Conservation (phyloP, 2,113 vertebrate genomes). For the Eulemur rufifrons region DNA sequence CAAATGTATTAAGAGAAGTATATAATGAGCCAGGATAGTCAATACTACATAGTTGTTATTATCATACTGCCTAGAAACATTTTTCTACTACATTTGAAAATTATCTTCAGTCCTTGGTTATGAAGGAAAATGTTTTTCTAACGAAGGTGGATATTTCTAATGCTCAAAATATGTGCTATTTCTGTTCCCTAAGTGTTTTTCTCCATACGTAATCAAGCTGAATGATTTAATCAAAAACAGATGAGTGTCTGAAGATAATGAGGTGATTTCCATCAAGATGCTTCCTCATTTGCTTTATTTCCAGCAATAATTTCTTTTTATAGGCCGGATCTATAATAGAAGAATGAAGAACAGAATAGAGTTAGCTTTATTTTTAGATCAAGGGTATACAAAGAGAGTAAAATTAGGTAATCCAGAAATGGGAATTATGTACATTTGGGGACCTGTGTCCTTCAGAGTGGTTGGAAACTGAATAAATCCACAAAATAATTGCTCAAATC, state of each 20-base stretch:
- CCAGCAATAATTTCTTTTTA: neutral
- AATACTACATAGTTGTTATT: neutral
- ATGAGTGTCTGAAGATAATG: neutral
- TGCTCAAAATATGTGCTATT: neutral
- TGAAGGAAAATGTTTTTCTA: neutral
- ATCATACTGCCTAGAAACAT: neutral
- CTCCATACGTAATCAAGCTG: neutral
- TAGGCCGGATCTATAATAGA: neutral
- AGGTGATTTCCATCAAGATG: neutral
- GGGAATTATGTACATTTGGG: neutral
- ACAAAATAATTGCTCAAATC: neutral
- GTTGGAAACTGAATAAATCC: neutral
- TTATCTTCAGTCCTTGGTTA: neutral
- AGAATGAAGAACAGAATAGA: neutral
- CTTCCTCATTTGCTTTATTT: neutral
- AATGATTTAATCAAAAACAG: constrained; percentile 5
- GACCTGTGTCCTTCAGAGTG: neutral
- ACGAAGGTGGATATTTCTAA: neutral
- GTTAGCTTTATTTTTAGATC: neutral
- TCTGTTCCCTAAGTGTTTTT: neutral
- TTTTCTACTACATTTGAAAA: neutral
- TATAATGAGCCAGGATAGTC: neutral
- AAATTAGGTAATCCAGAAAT: neutral
- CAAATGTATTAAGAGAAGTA: neutral
- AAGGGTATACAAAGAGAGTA: neutral